A percentile compares a stretch with the other conserved stretches of the same genome.
Conservation (phyloP, 2,888 invertebrate species). For the Sycophila texana region DNA sequence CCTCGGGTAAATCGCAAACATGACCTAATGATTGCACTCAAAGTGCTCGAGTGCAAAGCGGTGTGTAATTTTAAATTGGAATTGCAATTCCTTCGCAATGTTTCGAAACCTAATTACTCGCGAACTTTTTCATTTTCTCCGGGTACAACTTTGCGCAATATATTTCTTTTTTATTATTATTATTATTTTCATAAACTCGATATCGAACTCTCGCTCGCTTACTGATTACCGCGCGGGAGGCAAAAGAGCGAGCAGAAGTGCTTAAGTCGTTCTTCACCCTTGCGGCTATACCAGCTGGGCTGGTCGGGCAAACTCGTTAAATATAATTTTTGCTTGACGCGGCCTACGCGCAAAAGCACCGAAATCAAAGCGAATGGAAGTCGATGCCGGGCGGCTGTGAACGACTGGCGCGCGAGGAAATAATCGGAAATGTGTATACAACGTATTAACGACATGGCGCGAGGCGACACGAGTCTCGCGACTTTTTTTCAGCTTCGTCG, state of each 20-base stretch:
- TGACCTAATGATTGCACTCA: background rate
- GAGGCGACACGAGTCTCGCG: conserved; percentile 35
- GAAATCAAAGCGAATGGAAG: conserved; percentile 42
- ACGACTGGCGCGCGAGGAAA: conserved; percentile 53
- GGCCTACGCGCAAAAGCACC: conserved; percentile 33
- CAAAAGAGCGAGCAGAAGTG: conserved; percentile 29
- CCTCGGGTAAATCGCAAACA: too few species aligned
- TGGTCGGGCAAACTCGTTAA: conserved; percentile 28
- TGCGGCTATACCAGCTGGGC: background rate
- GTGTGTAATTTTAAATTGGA: conserved; percentile 11
- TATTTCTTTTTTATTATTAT: background rate
- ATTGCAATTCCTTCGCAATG: background rate
- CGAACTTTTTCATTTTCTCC: conserved; percentile 21
- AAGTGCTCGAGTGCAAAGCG: background rate
- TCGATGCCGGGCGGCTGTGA: conserved; percentile 6
- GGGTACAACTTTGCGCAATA: background rate
- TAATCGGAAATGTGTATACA: conserved; percentile 59
- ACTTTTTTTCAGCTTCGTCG: background rate
- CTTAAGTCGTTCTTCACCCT: conserved; percentile 40
- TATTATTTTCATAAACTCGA: conserved; percentile 24
- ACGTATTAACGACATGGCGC: conserved; percentile 58
- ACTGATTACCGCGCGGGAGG: conserved; percentile 32
- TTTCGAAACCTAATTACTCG: conserved; percentile 40
- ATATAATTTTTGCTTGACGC: conserved; percentile 25
- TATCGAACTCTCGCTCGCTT: conserved; percentile 43